Conservation (phyloP, 2,888 invertebrate species). For the Noctua janthina region DNA sequence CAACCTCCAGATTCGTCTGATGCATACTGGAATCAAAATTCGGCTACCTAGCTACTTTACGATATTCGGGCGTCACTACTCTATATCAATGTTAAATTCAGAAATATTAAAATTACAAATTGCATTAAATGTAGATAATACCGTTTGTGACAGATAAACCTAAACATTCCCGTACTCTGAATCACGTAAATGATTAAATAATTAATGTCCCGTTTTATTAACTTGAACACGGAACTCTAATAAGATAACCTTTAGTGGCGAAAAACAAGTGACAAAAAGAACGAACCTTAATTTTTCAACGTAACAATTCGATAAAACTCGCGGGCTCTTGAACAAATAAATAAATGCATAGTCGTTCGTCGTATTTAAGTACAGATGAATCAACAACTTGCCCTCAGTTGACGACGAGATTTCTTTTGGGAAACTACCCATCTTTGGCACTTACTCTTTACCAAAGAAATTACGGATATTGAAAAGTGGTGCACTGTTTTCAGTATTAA, state of each 20-base stretch:
- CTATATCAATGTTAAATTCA: background rate
- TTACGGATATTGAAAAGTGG: slow-evolving; percentile 46
- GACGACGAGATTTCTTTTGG: slow-evolving; percentile 55
- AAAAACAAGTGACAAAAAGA: slow-evolving; percentile 19
- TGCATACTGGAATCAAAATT: background rate
- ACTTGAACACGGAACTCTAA: slow-evolving; percentile 29
- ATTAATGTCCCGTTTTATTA: slow-evolving; percentile 5
- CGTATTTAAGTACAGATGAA: slow-evolving; percentile 67
- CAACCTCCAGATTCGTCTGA: background rate
- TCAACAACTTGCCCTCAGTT: slow-evolving; percentile 62
- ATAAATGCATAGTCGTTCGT: slow-evolving; percentile 41
- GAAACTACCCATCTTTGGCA: slow-evolving; percentile 49
- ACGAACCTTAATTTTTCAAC: slow-evolving; percentile 34
- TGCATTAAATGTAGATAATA: background rate
- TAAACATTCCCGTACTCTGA: background rate
- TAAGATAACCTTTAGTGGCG: slow-evolving; percentile 5
- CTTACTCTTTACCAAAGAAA: background rate
- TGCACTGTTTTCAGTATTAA: slow-evolving; percentile 44
- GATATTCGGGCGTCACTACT: background rate
- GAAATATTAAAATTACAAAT: background rate
- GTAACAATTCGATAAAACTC: slow-evolving; percentile 4
- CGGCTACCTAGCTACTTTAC: background rate
- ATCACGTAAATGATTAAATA: background rate
- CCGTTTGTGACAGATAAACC: background rate
- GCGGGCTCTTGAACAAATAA: slow-evolving; percentile 35